These are phyloP conservation scores for Drosophila mimica DNA, from an alignment of 2,888 invertebrate genomes.

Conservation along the genomic window DNA sequence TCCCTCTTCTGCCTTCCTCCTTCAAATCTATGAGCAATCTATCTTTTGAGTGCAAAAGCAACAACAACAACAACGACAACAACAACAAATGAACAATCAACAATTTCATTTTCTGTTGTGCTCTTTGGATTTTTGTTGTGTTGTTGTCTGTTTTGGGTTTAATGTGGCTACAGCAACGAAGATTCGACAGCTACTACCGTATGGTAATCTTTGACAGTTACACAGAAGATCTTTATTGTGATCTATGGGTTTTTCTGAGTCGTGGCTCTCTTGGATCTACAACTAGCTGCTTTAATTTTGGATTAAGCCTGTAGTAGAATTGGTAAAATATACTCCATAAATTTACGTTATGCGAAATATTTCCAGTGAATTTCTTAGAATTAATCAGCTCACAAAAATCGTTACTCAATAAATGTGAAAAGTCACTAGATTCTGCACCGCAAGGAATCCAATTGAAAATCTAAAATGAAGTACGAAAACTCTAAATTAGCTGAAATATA, in stretches of 20 bases:
- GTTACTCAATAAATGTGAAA: neutral
- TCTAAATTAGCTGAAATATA: neutral
- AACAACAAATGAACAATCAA: conserved; percentile 62
- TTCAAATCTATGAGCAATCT: conserved; percentile 69
- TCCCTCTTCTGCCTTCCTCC: conserved; percentile 22
- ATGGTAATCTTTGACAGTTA: conserved; percentile 67
- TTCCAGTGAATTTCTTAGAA: neutral
- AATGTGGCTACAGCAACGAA: conserved; percentile 42
- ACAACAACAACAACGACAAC: conserved; percentile 49
- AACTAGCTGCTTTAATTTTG: neutral
- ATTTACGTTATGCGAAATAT: neutral
- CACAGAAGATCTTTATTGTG: conserved; percentile 68
- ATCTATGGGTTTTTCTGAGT: conserved; percentile 47
- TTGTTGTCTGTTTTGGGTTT: conserved; percentile 39
- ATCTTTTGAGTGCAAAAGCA: conserved; percentile 70
- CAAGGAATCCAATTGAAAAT: neutral
- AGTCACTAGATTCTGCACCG: accelerated
- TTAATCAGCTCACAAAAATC: neutral
- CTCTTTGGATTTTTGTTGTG: conserved; percentile 12
- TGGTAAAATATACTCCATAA: neutral
- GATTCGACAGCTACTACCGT: conserved; percentile 67
- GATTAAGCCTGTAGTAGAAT: neutral
- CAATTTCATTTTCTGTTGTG: conserved; percentile 53
- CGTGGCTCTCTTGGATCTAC: neutral
- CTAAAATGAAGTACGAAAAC: neutral